Conservation (phyloP, 2,113 vertebrate species). For the Mormoops blainvillei region DNA sequence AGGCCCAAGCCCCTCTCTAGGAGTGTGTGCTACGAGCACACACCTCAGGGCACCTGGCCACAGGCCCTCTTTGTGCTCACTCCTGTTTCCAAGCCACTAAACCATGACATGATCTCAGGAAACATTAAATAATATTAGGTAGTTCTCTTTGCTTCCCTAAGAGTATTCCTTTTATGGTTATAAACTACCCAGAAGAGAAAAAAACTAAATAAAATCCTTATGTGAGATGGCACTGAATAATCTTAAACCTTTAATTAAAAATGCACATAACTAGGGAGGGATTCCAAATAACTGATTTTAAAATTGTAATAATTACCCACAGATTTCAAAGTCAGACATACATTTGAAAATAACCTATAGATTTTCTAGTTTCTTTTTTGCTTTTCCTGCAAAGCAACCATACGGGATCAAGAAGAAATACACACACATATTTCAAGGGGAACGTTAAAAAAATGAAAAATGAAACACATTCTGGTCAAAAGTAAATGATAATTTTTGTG, state of each 20-base stretch:
- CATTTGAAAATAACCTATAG: constrained; percentile 9
- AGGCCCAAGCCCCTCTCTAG: background rate
- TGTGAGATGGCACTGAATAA: background rate
- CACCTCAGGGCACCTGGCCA: background rate
- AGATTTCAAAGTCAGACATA: background rate
- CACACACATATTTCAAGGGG: background rate
- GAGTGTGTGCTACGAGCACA: background rate
- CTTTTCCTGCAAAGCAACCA: background rate
- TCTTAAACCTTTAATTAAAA: background rate
- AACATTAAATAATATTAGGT: background rate
- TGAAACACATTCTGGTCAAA: constrained; percentile 21
- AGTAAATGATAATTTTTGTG: constrained; percentile 1
- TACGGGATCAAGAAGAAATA: background rate
- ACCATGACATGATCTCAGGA: background rate
- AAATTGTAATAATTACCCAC: background rate
- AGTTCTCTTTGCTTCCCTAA: background rate
- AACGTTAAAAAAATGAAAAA: constrained; percentile 21
- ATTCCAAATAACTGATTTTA: background rate
- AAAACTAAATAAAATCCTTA: constrained; percentile 6
- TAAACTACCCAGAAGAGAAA: background rate
- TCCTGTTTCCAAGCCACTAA: background rate
- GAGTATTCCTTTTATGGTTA: background rate
- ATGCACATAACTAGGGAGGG: background rate
- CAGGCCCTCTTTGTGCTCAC: background rate
- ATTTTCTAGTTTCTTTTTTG: constrained; percentile 13